These are phyloP conservation scores for Cryptoprocta ferox DNA, from an alignment of 2,797 vertebrate genomes.

Conservation along the genomic window DNA sequence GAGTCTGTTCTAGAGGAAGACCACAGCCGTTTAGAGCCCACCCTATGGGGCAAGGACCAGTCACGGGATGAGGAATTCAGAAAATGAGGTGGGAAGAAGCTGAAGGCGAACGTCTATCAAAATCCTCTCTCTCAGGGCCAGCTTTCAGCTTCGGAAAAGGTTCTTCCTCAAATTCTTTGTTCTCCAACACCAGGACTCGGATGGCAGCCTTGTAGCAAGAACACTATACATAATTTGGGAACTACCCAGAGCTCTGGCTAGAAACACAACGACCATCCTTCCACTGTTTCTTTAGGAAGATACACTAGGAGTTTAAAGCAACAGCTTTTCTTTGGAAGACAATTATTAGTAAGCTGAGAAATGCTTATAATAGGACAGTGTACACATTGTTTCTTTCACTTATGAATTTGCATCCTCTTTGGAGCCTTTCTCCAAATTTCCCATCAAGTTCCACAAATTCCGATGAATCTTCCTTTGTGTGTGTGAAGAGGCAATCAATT, in stretches of 20 bases:
- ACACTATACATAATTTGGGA: background rate
- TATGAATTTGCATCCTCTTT: background rate
- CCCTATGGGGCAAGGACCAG: background rate
- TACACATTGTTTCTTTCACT: background rate
- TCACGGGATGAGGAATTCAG: background rate
- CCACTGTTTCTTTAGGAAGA: background rate
- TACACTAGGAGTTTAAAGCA: background rate
- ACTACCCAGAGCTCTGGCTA: no score
- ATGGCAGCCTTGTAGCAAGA: background rate
- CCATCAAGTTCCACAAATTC: background rate
- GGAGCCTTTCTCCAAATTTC: background rate
- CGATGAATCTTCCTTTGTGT: background rate
- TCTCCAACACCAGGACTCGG: background rate
- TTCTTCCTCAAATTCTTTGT: background rate
- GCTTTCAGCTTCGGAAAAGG: background rate
- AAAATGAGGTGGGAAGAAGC: background rate
- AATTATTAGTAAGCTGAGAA: background rate
- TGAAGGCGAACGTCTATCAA: background rate
- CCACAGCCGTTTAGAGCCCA: no score
- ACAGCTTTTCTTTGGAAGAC: background rate
- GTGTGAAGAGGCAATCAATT: background rate
- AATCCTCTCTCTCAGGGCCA: background rate
- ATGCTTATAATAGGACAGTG: background rate
- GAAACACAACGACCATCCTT: background rate
- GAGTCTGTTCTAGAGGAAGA: no score